Base-by-base conservation (phyloP, 2,888 invertebrate genomes). In the Julus scandinavius region DNA sequence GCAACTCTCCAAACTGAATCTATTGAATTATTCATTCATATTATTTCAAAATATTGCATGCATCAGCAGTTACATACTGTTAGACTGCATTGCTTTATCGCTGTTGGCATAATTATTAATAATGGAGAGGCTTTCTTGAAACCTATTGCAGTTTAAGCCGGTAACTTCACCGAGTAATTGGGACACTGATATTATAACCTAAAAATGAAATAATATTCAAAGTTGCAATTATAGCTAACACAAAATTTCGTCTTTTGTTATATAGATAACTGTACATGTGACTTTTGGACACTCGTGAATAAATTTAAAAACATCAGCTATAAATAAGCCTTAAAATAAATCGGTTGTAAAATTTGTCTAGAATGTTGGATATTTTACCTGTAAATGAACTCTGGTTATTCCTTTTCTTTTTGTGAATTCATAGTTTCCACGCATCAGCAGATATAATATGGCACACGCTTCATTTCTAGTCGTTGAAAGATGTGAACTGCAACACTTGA, bases 151-250 rank as follows among this genome's bases (percentile, higher is more conserved):
- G 93, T 98, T 98, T 90, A 97, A 93, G 3, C 96, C 96, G n/a
- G 96, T 96, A 6, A 97, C 95, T 91, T 96, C 97, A 89, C 98
- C 98, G 90, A 98, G 94, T 93, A 99, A 95, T 92, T 98, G 96
- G 0, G 98, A 98, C 17, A 99, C 97, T 0, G 98, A 97, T 91
- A 99, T 98, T 90, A 98, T 98, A 54, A 98, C 97, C 95, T 96
- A 72, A 45, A 45, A 85, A n/a, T 6, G 6, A 29, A 17, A 45
- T 45, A 45, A 13, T 6, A 11, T 29, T 29, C 85, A 38, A 13
- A 45, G n/a, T 17, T 17, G 1, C 17, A 17, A 58, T 58, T 58
- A 17, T 17, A 58, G 58, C 58, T 1, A 58, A 58, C 50, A 50
- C 50, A 29, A 29, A 29, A 50, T 50, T 3, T 2, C 50, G 1